Evolutionary conservation across 2,797 vertebrate genomes (phyloP).

Genomic region (Pantherophis vulpinus): DNA sequence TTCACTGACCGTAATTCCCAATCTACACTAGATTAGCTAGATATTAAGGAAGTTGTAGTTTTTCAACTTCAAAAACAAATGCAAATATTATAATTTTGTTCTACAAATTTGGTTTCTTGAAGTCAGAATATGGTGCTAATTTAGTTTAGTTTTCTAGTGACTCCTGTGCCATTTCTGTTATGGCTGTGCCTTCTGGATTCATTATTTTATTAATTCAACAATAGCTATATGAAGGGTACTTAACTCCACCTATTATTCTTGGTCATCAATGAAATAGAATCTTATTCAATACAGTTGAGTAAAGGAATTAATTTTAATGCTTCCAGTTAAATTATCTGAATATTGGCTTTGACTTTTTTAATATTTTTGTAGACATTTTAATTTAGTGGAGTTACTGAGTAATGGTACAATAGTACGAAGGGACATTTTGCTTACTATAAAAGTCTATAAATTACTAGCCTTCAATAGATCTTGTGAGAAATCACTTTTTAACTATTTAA

Average conservation of each 20-base stretch:
- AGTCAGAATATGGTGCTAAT: not conserved
- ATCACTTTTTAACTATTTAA: not conserved
- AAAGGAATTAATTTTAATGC: not conserved
- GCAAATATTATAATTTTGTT: not conserved
- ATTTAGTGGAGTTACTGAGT: not conserved
- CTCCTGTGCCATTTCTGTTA: not conserved
- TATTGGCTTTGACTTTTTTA: slow-evolving; percentile 3
- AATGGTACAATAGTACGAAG: slow-evolving; percentile 12
- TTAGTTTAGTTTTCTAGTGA: not conserved
- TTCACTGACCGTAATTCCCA: not conserved
- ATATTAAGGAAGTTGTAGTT: not conserved
- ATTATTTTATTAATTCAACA: slow-evolving; percentile 19
- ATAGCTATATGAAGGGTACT: not conserved
- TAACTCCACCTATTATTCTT: not conserved
- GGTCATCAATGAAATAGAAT: not conserved
- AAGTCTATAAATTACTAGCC: not conserved
- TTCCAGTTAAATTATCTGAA: not conserved
- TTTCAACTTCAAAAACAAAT: not conserved
- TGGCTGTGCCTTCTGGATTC: not conserved
- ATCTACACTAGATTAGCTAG: not conserved
- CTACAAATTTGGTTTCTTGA: not conserved
- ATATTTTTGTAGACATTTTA: not conserved
- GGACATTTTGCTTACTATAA: not conserved
- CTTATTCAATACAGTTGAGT: not conserved
- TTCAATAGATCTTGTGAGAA: slow-evolving; percentile 8